phyloP scores from a whole-genome alignment of 2,113 vertebrate species.

The Corynorhinus townsendii region DNA sequence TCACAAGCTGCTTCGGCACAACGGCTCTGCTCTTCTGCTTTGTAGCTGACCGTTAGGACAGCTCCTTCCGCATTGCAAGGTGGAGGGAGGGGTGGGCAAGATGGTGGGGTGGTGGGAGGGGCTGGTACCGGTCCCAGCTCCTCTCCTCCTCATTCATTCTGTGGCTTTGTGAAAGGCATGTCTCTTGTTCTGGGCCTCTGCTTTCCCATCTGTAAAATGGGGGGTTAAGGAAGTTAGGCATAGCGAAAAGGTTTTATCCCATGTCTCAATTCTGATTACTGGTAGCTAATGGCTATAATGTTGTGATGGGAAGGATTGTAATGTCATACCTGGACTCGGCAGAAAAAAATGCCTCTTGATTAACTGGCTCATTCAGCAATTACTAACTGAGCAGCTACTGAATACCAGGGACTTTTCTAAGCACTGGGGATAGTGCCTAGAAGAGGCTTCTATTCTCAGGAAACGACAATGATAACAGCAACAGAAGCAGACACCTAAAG shows the following conservation, averaged over 20 bases:
- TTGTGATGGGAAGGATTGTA: not conserved
- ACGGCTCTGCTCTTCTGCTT: slow-evolving; percentile 61
- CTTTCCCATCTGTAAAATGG: slow-evolving; percentile 26
- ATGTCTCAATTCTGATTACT: not conserved
- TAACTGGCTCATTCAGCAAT: not conserved
- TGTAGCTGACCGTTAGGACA: not conserved
- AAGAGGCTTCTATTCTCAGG: not conserved
- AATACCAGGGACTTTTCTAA: not conserved
- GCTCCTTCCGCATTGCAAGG: not conserved
- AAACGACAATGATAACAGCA: not conserved
- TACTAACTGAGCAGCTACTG: not conserved
- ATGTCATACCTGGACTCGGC: not conserved
- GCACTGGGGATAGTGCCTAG: not conserved
- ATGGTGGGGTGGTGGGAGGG: not conserved
- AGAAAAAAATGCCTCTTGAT: not conserved
- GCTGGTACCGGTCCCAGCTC: not conserved
- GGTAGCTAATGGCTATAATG: not conserved
- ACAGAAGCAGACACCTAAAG: not conserved
- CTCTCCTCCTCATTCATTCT: not conserved
- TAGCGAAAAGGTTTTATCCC: not conserved
- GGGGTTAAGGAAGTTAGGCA: not conserved
- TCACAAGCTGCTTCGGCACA: slow-evolving; percentile 67
- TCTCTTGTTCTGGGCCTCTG: not conserved
- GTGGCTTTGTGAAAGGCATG: not conserved
- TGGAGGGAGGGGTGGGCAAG: not conserved